phyloP scores from a whole-genome alignment of 2,888 invertebrate species.

The Tachina fera region DNA sequence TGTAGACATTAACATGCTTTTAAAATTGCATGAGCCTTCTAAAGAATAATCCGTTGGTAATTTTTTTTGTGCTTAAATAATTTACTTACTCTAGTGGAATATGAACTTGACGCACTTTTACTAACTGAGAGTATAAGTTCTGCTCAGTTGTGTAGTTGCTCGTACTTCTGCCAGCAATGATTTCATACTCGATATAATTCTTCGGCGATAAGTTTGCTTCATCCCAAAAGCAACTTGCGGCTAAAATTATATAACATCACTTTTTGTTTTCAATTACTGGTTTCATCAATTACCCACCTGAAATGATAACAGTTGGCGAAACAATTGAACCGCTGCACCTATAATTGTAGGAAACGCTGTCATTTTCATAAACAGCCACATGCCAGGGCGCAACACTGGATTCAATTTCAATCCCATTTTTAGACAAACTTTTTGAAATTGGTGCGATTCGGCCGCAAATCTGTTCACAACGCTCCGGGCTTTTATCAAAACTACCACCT shows the following conservation, averaged over 20 bases:
- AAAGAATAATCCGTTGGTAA: too few relatives aligned
- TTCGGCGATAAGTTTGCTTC: background rate
- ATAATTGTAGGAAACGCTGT: constrained; percentile 52
- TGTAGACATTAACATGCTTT: too few relatives aligned
- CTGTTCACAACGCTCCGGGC: constrained; percentile 67
- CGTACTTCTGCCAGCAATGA: constrained; percentile 72
- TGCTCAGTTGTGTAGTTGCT: constrained; percentile 52
- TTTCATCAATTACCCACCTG: constrained; percentile 71
- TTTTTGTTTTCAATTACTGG: background rate
- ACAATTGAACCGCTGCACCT: constrained; percentile 76
- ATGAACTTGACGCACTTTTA: constrained; percentile 39
- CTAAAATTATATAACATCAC: constrained; percentile 41
- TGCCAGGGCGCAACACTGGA: constrained; percentile 76
- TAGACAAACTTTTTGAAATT: constrained; percentile 58
- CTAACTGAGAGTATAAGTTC: constrained; percentile 27
- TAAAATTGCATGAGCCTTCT: too few relatives aligned
- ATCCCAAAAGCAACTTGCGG: constrained; percentile 75
- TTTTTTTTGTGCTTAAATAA: too few relatives aligned
- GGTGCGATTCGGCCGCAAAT: constrained; percentile 72
- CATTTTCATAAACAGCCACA: constrained; percentile 73
- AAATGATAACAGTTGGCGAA: constrained; percentile 74
- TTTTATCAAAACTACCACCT: constrained; percentile 46
- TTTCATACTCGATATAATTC: constrained; percentile 42
- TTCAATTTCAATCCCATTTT: constrained; percentile 66
- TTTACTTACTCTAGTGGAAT: constrained; percentile 55